A percentile compares a stretch with the other conserved stretches of the same genome.
phyloP scores from a whole-genome alignment of 2,113 vertebrate genomes.

The Myrmecobius fasciatus region DNA sequence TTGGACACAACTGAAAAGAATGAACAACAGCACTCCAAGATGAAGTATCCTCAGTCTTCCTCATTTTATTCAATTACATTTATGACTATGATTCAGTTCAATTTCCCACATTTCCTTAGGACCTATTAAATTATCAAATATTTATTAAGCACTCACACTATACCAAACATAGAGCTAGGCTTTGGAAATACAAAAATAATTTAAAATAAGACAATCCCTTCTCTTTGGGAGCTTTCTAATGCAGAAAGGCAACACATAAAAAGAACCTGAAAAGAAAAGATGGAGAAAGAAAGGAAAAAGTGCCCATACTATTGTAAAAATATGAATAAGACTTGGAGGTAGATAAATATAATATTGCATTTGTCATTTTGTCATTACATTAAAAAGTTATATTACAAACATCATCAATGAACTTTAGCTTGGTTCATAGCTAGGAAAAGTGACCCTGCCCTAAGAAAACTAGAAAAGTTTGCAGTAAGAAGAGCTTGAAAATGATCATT shows the following conservation, averaged over 20 bases:
- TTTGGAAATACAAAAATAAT: background rate
- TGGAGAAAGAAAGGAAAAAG: background rate
- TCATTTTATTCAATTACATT: too few species aligned
- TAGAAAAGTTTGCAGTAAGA: background rate
- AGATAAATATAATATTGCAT: background rate
- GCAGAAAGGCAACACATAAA: background rate
- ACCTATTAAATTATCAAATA: too few species aligned
- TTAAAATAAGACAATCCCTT: background rate
- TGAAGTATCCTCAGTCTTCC: background rate
- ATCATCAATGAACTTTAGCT: too few species aligned
- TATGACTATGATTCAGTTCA: too few species aligned
- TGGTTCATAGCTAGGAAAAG: background rate
- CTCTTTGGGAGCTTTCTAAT: background rate
- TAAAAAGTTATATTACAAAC: too few species aligned
- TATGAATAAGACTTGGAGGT: background rate
- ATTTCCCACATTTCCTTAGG: too few species aligned
- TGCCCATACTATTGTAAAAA: background rate
- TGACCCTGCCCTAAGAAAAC: background rate
- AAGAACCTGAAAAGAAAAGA: background rate
- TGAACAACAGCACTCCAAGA: background rate
- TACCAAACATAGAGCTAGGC: too few species aligned
- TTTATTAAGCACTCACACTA: too few species aligned
- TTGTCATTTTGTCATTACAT: background rate
- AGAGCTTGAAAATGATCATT: background rate
- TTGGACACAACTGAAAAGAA: background rate